Conservation (phyloP, 2,797 vertebrate genomes). For the Chelon labrosus region DNA sequence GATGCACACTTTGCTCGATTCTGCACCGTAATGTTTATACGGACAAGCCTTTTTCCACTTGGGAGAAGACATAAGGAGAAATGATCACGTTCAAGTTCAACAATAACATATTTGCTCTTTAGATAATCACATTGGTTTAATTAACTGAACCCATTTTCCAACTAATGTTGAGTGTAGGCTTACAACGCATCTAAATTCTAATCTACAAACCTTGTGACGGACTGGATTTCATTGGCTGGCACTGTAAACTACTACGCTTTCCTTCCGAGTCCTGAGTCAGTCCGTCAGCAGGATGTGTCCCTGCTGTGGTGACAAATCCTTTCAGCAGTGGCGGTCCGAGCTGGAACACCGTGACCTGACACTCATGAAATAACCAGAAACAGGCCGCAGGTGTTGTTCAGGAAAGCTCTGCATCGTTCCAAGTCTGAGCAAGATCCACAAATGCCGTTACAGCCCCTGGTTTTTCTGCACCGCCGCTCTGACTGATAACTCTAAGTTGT, state of each 20-base stretch:
- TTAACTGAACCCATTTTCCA: neutral
- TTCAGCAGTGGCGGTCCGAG: slow-evolving; percentile 48
- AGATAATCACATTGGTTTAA: too few relatives aligned
- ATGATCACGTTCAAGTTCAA: neutral
- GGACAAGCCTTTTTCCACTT: neutral
- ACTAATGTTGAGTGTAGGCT: neutral
- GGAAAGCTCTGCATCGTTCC: slow-evolving; percentile 36
- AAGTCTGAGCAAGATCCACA: slow-evolving; percentile 20
- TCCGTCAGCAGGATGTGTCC: slow-evolving; percentile 68
- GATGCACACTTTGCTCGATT: slow-evolving; percentile 31
- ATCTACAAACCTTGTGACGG: neutral
- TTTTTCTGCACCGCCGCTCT: slow-evolving; percentile 8
- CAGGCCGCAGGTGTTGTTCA: slow-evolving; percentile 60
- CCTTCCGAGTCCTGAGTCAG: slow-evolving; percentile 41
- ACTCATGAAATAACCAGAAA: slow-evolving; percentile 56
- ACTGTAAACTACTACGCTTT: slow-evolving; percentile 35
- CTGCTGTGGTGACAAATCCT: slow-evolving; percentile 70
- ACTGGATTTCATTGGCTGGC: neutral
- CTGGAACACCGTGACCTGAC: slow-evolving; percentile 63
- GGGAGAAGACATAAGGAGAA: slow-evolving; percentile 4
- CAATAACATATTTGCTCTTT: neutral
- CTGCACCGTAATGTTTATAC: neutral
- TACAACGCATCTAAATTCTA: neutral
- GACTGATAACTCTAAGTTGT: neutral
- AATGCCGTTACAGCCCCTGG: slow-evolving; percentile 6